phyloP scores from a whole-genome alignment of 2,797 vertebrate genomes.

The Notoglanidium macrostoma region DNA sequence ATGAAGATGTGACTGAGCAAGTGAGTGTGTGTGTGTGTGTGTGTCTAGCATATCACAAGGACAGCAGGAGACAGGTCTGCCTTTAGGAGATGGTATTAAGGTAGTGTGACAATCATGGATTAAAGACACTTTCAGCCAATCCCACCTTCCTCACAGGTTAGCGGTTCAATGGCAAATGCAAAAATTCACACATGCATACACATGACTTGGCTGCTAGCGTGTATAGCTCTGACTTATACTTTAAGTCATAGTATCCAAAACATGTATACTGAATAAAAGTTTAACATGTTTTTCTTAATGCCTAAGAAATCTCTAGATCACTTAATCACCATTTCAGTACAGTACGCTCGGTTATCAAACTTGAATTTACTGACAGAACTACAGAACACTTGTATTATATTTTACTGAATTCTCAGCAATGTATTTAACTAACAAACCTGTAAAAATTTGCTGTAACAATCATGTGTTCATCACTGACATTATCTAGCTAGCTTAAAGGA shows the following conservation, averaged over 20 bases:
- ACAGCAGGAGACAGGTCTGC: slow-evolving; percentile 61
- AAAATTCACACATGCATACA: slow-evolving; percentile 63
- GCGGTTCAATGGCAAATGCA: slow-evolving; percentile 63
- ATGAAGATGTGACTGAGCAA: slow-evolving; percentile 71
- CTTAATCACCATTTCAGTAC: not conserved
- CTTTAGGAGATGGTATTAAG: slow-evolving; percentile 72
- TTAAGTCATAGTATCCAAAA: not conserved
- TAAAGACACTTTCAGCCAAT: slow-evolving; percentile 66
- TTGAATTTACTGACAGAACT: slow-evolving; percentile 3
- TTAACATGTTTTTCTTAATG: not conserved
- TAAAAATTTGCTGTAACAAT: not conserved
- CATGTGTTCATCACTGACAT: not conserved
- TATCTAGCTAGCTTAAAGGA: not conserved
- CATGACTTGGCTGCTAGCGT: slow-evolving; percentile 40
- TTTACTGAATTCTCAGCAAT: not conserved
- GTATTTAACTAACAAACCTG: not conserved
- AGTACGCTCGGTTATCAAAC: not conserved
- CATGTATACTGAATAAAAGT: not conserved
- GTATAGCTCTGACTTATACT: slow-evolving; percentile 47
- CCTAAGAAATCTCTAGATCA: not conserved
- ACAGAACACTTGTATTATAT: not conserved
- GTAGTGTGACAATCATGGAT: slow-evolving; percentile 72
- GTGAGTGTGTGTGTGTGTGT: slow-evolving; percentile 50
- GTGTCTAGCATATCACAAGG: slow-evolving; percentile 68
- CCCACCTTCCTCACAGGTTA: slow-evolving; percentile 66